A percentile compares a stretch with the other conserved stretches of the same genome.
These are phyloP conservation scores for Corythornis cristatus DNA, from an alignment of 2,113 vertebrate species.

Conservation along the genomic window DNA sequence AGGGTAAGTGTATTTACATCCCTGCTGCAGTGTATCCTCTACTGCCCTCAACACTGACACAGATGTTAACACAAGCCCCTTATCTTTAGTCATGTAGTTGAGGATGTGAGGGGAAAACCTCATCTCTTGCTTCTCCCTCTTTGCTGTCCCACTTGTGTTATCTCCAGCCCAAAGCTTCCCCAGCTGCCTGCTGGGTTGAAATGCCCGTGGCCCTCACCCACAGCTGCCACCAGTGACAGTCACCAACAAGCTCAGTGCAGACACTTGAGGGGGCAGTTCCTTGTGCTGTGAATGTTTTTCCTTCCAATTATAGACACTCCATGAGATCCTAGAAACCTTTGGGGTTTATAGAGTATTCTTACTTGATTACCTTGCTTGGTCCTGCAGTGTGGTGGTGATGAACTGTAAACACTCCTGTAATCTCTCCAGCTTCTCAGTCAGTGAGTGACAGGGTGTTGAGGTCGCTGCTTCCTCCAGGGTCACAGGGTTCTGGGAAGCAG, in stretches of 20 bases:
- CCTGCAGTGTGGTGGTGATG: background rate
- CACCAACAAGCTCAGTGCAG: background rate
- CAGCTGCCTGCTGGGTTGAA: background rate
- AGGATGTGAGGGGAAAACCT: background rate
- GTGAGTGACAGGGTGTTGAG: background rate
- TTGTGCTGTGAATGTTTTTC: background rate
- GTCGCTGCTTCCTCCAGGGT: background rate
- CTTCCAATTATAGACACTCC: background rate
- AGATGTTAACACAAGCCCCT: background rate
- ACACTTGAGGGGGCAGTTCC: background rate
- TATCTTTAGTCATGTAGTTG: background rate
- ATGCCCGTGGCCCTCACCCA: background rate
- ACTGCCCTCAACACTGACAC: background rate
- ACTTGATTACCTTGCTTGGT: background rate
- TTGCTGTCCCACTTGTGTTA: background rate
- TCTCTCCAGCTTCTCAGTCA: background rate
- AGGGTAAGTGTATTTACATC: background rate
- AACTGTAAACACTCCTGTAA: background rate
- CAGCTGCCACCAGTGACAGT: background rate
- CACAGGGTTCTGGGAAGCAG: background rate
- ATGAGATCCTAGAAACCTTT: background rate
- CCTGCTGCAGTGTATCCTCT: background rate
- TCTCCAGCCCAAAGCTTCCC: background rate
- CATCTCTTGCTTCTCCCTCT: background rate
- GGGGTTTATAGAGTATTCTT: background rate